phyloP scores from a whole-genome alignment of 2,888 invertebrate species.

The Stenotaenia linearis region DNA sequence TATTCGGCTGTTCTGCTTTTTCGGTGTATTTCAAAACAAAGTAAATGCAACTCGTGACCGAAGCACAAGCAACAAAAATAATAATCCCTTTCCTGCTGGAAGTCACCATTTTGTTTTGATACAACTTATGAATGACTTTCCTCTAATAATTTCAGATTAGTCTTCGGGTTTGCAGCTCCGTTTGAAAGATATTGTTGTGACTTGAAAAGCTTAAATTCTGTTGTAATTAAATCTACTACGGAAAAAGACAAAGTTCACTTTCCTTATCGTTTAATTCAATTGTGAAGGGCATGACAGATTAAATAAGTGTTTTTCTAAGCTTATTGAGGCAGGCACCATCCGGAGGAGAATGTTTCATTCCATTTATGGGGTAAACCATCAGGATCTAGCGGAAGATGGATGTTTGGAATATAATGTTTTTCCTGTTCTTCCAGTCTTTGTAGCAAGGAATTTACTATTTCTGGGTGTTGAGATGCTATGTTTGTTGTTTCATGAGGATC shows the following conservation, averaged over 20 bases:
- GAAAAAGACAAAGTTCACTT: no score
- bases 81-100: neutral
- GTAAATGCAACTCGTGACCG: neutral
- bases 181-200: no score
- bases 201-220: no score
- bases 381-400: constrained; percentile 35
- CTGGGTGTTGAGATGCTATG: constrained; percentile 38
- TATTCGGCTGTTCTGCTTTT: neutral
- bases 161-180: no score
- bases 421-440: constrained; percentile 38
- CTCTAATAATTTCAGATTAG: no score
- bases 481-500: constrained; percentile 42
- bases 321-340: constrained; percentile 36
- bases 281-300: no score
- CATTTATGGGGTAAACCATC: constrained; percentile 36
- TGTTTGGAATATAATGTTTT: constrained; percentile 37
- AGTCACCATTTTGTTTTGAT: neutral
- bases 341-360: constrained; percentile 36
- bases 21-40: neutral
- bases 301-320: neutral
- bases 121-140: no score
- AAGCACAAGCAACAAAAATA: neutral
- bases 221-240: no score
- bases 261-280: no score
- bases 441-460: constrained; percentile 39